phyloP scores from a whole-genome alignment of 2,113 vertebrate species.

The Eulacestoma nigropectus region DNA sequence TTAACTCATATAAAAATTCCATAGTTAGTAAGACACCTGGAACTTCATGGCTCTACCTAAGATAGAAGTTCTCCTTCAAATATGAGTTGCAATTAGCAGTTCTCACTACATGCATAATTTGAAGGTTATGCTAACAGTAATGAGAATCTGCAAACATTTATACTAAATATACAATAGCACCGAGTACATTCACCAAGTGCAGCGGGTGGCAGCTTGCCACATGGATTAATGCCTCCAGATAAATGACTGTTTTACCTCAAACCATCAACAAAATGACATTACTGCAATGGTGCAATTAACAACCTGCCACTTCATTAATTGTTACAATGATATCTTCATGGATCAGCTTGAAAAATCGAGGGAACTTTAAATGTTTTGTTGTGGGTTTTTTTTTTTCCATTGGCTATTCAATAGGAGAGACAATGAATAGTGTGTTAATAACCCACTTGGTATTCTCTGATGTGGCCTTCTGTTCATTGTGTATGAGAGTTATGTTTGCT shows the following conservation, averaged over 20 bases:
- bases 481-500: neutral
- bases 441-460: neutral
- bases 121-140: conserved; percentile 36
- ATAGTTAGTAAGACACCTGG: neutral
- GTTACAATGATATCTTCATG: neutral
- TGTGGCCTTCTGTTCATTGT: neutral
- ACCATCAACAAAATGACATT: neutral
- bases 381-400: neutral
- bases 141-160: conserved; percentile 29
- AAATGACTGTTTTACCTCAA: neutral
- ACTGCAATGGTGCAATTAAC: neutral
- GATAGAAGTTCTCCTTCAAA: neutral
- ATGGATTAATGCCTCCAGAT: neutral
- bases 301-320: neutral
- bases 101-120: neutral
- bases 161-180: neutral
- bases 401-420: neutral
- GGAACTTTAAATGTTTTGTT: neutral
- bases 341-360: neutral
- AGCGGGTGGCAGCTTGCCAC: neutral
- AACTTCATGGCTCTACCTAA: neutral
- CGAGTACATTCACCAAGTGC: neutral
- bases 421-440: neutral
- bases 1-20: neutral
- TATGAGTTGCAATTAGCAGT: neutral